Percentiles rank a stretch among this genome's conserved stretches.
phyloP scores from a whole-genome alignment of 2,797 vertebrate species.

The Sebastes taczanowskii region DNA sequence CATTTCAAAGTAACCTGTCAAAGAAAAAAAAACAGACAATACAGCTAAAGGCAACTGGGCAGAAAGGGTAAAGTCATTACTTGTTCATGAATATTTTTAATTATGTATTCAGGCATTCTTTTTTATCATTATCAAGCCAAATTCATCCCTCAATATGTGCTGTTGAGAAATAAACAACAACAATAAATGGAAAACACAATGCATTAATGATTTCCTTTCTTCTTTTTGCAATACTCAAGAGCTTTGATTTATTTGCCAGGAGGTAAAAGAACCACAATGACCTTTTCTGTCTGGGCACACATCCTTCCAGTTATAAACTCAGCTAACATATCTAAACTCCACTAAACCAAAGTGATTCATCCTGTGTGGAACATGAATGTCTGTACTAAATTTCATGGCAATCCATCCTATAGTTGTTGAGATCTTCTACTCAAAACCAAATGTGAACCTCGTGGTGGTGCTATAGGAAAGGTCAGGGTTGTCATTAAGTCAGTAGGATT shows the following conservation, averaged over 20 bases:
- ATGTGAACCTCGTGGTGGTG: neutral
- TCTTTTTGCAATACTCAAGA: neutral
- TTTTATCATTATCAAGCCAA: neutral
- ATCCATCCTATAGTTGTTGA: neutral
- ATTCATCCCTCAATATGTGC: neutral
- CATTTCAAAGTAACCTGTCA: constrained; percentile 38
- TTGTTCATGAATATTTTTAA: constrained; percentile 25
- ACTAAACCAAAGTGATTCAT: neutral
- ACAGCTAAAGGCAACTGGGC: constrained; percentile 10
- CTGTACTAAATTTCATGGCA: neutral
- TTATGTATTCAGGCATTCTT: constrained; percentile 1
- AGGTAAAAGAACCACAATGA: neutral
- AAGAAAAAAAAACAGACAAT: constrained; percentile 30
- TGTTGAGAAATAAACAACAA: neutral
- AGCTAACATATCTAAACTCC: neutral
- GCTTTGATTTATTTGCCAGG: neutral
- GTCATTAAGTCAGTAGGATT: neutral
- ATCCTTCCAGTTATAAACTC: neutral
- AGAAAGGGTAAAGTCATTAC: constrained; percentile 20
- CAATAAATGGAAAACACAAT: neutral
- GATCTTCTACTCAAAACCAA: neutral
- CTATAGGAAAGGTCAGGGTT: too few species aligned
- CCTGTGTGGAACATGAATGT: neutral
- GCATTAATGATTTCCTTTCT: neutral
- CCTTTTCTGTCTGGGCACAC: neutral